These are phyloP conservation scores for Conistra vaccinii DNA, from an alignment of 2,888 invertebrate genomes.

Conservation along the genomic window DNA sequence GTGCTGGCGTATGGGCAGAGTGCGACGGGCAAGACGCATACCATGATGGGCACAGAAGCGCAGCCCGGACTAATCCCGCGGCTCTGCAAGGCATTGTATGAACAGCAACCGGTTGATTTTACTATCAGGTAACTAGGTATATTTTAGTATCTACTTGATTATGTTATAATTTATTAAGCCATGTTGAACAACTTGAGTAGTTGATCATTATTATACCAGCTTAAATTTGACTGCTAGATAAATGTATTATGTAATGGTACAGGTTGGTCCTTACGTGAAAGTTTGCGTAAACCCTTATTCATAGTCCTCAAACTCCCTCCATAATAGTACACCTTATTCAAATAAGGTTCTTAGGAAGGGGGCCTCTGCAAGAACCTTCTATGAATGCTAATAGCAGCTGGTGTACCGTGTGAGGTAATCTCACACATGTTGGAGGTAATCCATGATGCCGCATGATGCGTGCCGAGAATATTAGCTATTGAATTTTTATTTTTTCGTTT, in stretches of 20 bases:
- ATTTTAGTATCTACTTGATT: background rate
- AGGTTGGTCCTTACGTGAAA: constrained; percentile 4
- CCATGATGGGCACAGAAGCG: constrained; percentile 92
- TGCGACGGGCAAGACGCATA: constrained; percentile 94
- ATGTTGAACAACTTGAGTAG: background rate
- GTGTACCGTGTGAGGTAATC: constrained; percentile 38
- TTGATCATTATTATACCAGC: no score
- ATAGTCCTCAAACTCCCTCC: background rate
- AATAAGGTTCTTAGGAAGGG: constrained; percentile 35
- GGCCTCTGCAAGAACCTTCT: constrained; percentile 7
- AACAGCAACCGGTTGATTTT: constrained; percentile 74
- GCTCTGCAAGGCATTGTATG: constrained; percentile 82
- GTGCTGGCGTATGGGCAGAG: constrained; percentile 95
- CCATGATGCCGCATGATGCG: background rate
- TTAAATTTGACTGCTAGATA: no score
- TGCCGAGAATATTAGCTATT: constrained; percentile 28
- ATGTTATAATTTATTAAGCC: background rate
- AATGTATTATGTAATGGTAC: background rate
- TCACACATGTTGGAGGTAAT: constrained; percentile 19
- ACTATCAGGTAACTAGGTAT: constrained; percentile 79
- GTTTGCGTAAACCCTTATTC: constrained; percentile 6
- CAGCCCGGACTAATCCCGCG: constrained; percentile 86
- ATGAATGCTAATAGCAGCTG: constrained; percentile 38
- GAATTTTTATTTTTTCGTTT: background rate
- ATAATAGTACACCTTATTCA: constrained; percentile 8